phyloP scores from a whole-genome alignment of 2,888 invertebrate genomes.

The Trilocha varians region DNA sequence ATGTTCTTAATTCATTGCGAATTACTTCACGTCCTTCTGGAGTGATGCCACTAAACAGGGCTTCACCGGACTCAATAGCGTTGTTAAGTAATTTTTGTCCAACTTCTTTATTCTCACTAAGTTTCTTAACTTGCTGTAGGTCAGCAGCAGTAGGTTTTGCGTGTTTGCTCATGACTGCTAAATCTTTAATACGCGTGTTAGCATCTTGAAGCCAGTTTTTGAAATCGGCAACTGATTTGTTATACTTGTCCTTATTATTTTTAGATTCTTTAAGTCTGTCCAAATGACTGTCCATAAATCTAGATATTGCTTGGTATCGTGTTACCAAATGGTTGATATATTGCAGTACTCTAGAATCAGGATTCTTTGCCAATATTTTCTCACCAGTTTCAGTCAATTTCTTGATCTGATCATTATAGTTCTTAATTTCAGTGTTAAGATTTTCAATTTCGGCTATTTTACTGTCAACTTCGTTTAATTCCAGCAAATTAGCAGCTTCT shows the following conservation, averaged over 20 bases:
- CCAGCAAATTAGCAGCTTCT: constrained; percentile 81
- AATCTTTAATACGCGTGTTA: constrained; percentile 80
- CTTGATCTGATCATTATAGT: constrained; percentile 77
- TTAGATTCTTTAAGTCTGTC: constrained; percentile 82
- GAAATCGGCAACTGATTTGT: constrained; percentile 77
- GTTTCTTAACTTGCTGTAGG: constrained; percentile 82
- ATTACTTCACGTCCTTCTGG: constrained; percentile 90
- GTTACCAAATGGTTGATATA: constrained; percentile 84
- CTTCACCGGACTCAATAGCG: constrained; percentile 90
- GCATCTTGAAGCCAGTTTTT: constrained; percentile 86
- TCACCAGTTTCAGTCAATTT: constrained; percentile 80
- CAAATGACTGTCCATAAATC: constrained; percentile 79
- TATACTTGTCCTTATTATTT: constrained; percentile 79
- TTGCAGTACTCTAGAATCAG: constrained; percentile 87
- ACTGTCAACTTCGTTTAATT: constrained; percentile 77
- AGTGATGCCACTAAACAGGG: constrained; percentile 88
- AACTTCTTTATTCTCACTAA: constrained; percentile 81
- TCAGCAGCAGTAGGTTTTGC: constrained; percentile 84
- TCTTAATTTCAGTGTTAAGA: constrained; percentile 76
- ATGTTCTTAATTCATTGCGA: constrained; percentile 83
- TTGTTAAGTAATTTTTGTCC: constrained; percentile 85
- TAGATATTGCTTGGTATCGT: constrained; percentile 82
- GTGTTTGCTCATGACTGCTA: constrained; percentile 82
- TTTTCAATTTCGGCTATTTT: constrained; percentile 79
- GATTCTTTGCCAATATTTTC: constrained; percentile 81